Conservation (phyloP, 2,797 vertebrate genomes). For the Pyrocephalus nanus region DNA sequence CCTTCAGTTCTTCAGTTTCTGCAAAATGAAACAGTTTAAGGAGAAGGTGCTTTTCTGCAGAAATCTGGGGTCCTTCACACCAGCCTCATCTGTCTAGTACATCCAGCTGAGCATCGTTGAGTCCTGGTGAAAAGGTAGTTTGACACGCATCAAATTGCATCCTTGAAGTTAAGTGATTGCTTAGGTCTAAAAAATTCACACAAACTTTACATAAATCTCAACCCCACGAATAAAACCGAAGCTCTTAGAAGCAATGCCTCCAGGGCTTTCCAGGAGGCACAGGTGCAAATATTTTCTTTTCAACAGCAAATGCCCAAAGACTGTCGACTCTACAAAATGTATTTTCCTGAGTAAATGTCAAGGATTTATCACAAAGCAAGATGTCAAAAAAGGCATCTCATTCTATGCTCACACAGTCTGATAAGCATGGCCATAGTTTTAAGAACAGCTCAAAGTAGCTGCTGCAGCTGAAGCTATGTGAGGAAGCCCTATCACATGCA, state of each 20-base stretch:
- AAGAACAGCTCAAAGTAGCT: not conserved
- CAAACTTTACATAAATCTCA: not conserved
- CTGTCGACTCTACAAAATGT: not conserved
- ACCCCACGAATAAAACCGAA: not conserved
- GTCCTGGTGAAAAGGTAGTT: not conserved
- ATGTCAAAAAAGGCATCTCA: not conserved
- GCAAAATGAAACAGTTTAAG: not conserved
- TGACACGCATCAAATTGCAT: not conserved
- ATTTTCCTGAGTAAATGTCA: not conserved
- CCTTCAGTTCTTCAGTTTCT: not conserved
- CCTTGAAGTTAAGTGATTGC: not conserved
- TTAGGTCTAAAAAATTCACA: not conserved
- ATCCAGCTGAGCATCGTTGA: fast-evolving
- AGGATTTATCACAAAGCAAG: not conserved
- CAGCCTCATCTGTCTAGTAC: not conserved
- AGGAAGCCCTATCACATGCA: not conserved
- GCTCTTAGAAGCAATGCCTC: not conserved
- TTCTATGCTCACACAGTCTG: not conserved
- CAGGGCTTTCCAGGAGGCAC: not conserved
- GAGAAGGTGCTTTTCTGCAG: not conserved
- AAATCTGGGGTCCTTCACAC: not conserved
- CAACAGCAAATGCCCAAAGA: not conserved
- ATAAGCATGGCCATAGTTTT: not conserved
- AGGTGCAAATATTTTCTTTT: not conserved
- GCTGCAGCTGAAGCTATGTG: not conserved